Evolutionary conservation across 2,888 invertebrate genomes (phyloP), one percentile per base, ranked within the genome.

Genomic region (Agrochola litura): DNA sequence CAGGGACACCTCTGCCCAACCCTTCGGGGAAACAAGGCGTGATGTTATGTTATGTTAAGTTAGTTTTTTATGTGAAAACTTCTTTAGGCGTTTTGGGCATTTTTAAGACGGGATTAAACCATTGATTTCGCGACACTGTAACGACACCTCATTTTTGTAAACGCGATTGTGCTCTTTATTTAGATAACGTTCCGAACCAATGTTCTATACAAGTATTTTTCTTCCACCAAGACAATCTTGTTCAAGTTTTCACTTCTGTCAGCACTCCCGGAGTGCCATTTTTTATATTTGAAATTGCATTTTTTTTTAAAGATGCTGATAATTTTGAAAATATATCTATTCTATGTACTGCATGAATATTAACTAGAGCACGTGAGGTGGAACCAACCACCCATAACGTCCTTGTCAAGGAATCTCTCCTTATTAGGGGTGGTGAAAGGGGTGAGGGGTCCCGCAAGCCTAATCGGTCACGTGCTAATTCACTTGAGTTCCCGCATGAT

Each of bases 341-440:
- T 22, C 10, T 12, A 25, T 0, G 2, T 37, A 46, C 25, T 10
- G 0, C 1, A n/a, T 41, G 2, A 14, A 37, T 61, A 46, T 25
- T 12, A 6, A 73, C 14, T 56, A 41, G 3, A 19, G 25, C 8
- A 41, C 41, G 3, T 77, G n/a, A 58, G 22, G 5, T 19, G 77
- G 19, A 81, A 37, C 19, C 81, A 80, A 16, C 73, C 16, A 65
- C 14, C 84, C 73, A 67, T 54, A 81, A 80, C 81, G 84, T 73
- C 81, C 81, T 81, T 84, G 84, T 16, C 64, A 73, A 80, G 73
- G 84, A 16, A 60, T 22, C 8, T 46, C 0, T 14, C 60, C 25
- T 37, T 58, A 52, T 19, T 3, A 52, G n/a, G 52, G 56, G 67
- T 43, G n/a, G 8, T 2, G 0, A 25, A 37, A 25, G 58, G 25